Base-by-base conservation (phyloP, 35 echinoderm and acorn worm species). In the Heliocidaris tuberculata region DNA sequence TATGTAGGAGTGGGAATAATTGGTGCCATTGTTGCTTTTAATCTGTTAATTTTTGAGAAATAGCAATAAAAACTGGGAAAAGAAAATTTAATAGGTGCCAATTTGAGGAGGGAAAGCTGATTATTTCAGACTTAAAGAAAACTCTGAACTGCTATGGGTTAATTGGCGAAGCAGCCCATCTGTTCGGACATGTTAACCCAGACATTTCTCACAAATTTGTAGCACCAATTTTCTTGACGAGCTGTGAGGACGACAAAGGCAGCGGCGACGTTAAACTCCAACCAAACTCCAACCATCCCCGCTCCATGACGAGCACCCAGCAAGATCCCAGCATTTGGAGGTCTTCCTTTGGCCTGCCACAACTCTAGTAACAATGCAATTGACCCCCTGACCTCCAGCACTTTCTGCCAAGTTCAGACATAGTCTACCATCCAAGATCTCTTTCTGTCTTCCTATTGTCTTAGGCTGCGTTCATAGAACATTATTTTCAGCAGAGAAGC, bases 361-460 rank as follows among this genome's bases (percentile, higher is more conserved):
- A 78, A 78, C 21, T n/a, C 65, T 7, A n/a, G 65, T 78, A 78
- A 78, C 87, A 89, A 48, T 89, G 19, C 87, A 89, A 89, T 89
- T 89, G 87, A 78, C 87, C 87, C 32, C 47, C 11, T 89, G 87
- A 89, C 87, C 87, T 27, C 47, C 32, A 47, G 87, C 87, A 89
- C 87, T 89, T 89, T 89, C 87, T 47, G 9, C 24, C 87, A 89
- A 32, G 87, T 89, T 89, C 87, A 89, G 29, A 3, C 27, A n/a
- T 78, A 78, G 65, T 78, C 65, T 78, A n/a, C 3, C 21, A n/a
- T 78, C 65, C 21, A 78, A 78, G 65, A 78, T 78, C 3, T 78
- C 5, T 78, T 78, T n/a, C n/a, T n/a, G n/a, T n/a, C 65, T 78
- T n/a, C 65, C 21, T n/a, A 78, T 78, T 78, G 65, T 78, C 21